Evolutionary conservation across 2,113 vertebrate genomes (phyloP), one percentile per base, ranked within the genome.

Genomic region (Mesitornis unicolor): DNA sequence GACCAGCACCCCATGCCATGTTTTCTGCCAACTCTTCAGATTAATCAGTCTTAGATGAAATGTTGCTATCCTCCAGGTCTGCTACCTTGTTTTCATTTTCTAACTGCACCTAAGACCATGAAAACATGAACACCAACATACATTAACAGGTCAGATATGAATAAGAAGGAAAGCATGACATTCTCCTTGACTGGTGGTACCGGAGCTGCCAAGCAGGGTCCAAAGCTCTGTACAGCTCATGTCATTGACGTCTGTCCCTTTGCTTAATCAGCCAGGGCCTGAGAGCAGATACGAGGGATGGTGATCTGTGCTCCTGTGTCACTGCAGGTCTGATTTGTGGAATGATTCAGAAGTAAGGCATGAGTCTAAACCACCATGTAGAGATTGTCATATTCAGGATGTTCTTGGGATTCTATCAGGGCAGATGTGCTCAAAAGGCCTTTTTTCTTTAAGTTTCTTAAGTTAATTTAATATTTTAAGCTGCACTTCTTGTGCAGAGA

Each of bases 331-430:
- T 68, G 84, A 89, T 77, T 70, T 1, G 1, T 14, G 21, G 65
- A 61, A 48, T 75, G 77, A 95, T 76, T 95, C 64, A 93, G 35
- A 90, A 65, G 38, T 3, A 8, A 83, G 17, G 61, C 16, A 70
- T 35, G 38, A 81, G 29, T 40, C 68, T 87, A 77, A 92, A 56
- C 19, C n/a, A 63, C 29, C 20, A 1, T 16, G 13, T 25, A 75
- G 45, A 79, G 25, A 38, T 6, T 63, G 33, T 36, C 31, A 56
- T 74, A 19, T 61, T 56, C 48, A 33, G 53, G 35, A 59, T 74
- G 38, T 48, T 91, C 45, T 77, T 36, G 17, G 42, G 47, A 75
- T 87, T 87, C 47, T 42, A 1, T 9, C 5, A 10, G 47, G 51
- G 31, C 18, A 59, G 29, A 51, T 63, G 10, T 60, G 15, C 67